These are phyloP conservation scores for Globicephala melas DNA, from an alignment of 2,113 vertebrate genomes.

Conservation along the genomic window DNA sequence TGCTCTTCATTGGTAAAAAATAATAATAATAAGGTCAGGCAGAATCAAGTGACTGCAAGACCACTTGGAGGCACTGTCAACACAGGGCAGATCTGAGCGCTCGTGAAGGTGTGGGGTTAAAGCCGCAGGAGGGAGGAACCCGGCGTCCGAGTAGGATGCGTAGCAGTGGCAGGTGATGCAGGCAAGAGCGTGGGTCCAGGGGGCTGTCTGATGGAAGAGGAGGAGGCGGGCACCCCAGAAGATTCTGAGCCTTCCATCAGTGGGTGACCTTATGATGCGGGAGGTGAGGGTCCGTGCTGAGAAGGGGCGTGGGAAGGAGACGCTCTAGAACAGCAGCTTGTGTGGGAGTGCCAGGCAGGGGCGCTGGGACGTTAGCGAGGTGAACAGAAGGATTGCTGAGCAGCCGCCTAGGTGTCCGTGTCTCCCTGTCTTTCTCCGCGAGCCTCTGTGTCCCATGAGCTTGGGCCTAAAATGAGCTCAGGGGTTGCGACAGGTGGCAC, in stretches of 20 bases:
- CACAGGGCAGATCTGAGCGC: not conserved
- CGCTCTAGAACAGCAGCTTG: not conserved
- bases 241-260: not conserved
- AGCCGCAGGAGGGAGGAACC: not conserved
- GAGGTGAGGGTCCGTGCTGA: not conserved
- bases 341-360: not conserved
- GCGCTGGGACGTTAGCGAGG: not conserved
- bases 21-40: not conserved
- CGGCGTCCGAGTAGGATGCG: fast-evolving
- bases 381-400: not conserved
- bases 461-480: not conserved
- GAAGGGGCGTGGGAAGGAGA: not conserved
- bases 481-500: not conserved
- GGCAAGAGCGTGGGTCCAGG: not conserved
- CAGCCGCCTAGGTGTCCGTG: not conserved
- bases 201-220: not conserved
- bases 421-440: not conserved
- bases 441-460: not conserved
- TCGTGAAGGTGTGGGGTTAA: not conserved
- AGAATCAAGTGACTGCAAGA: not conserved
- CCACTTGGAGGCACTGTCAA: not conserved
- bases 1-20: not conserved
- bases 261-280: not conserved
- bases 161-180: no score
- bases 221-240: not conserved